Base-by-base conservation (phyloP, 2,888 invertebrate species). In the Lathronympha strigana region DNA sequence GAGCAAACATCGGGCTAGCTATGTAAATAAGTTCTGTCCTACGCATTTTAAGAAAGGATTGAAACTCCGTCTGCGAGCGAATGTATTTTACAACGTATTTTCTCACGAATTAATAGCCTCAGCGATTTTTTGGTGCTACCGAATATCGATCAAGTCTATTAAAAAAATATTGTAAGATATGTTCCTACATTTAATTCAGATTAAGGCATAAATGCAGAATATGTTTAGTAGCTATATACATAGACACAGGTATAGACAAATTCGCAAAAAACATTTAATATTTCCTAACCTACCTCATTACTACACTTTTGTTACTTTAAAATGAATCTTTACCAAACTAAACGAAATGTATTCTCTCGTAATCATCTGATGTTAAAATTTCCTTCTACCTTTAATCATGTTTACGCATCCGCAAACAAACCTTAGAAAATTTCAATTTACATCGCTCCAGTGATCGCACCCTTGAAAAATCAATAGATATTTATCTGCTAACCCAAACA, bases 41-140 rank as follows among this genome's bases (percentile, higher is more conserved):
- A 50, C 40, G 63, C 57, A 43, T 63, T 63, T 63, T 43, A 63
- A 57, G 40, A 50, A 57, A 28, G 51, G 58, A 50, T 57, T 64
- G 43, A 43, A 57, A 43, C 47, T 58, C 33, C 58, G 63, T 40
- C 63, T 62, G 33, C 25, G 36, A 49, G 40, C 31, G 49, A 50
- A 63, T 63, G 28, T 19, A 55, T 6, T 8, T 55, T 28, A 11
- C 9, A 43, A 55, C 53, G 19, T 33, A 33, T 53, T 38, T 53
- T 53, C 53, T 53, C 33, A 53, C 36, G 23, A 23, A 21, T 36
- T 4, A n/a, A 21, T 38, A 15, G 21, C 36, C 36, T 33, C 21
- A 54, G 36, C 49, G 33, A 36, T 23, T 54, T 54, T 53, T 4
- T 38, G 21, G 23, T 9, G 8, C 4, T 21, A 17, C 33, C 5